Conservation (phyloP, 2,797 vertebrate genomes). For the Morelia viridis region DNA sequence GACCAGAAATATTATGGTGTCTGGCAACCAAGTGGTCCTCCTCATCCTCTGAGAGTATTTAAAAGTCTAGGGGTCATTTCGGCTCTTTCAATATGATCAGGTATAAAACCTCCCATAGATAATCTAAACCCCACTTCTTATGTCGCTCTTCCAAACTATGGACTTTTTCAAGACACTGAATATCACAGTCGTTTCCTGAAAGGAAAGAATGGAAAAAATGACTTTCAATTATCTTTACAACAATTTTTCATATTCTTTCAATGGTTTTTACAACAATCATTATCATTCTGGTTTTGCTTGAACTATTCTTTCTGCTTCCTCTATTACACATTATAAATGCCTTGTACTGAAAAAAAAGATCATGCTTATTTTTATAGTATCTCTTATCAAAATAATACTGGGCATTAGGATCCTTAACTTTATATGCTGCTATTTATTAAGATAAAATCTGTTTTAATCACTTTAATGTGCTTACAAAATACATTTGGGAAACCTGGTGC, state of each 20-base stretch:
- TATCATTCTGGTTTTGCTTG: not conserved
- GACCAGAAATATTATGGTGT: not conserved
- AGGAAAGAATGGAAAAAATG: slow-evolving; percentile 32
- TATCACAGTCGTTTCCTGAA: slow-evolving; percentile 68
- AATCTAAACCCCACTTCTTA: slow-evolving; percentile 72
- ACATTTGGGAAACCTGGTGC: not conserved
- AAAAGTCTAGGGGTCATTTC: not conserved
- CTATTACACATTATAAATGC: not conserved
- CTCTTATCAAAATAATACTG: not conserved
- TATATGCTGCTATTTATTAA: not conserved
- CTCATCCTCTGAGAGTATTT: not conserved
- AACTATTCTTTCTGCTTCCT: not conserved
- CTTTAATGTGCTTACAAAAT: not conserved
- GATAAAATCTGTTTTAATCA: not conserved
- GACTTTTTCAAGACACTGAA: slow-evolving; percentile 63
- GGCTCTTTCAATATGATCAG: slow-evolving; percentile 60
- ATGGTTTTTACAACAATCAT: not conserved
- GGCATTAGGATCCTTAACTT: not conserved
- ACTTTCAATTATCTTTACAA: slow-evolving; percentile 12
- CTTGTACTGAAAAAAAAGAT: not conserved
- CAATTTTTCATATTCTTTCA: not conserved
- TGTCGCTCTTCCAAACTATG: slow-evolving; percentile 63
- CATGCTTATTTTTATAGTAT: not conserved
- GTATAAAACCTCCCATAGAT: slow-evolving; percentile 69
- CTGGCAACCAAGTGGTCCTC: not conserved